These are phyloP conservation scores for Ellobius talpinus DNA, from an alignment of 2,113 vertebrate species.

Conservation along the genomic window DNA sequence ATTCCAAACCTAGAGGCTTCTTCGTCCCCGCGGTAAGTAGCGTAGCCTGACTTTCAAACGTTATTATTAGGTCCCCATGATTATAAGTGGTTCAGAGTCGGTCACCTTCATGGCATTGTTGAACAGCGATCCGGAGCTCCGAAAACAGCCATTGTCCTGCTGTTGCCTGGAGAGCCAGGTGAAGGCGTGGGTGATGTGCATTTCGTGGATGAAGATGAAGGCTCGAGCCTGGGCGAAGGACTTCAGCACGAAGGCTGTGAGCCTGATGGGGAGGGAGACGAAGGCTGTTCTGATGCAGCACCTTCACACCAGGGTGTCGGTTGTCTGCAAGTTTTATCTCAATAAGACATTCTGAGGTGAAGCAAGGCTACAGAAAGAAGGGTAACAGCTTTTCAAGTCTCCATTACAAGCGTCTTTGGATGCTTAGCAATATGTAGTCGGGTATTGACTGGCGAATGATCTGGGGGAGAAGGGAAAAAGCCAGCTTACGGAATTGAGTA, in stretches of 20 bases:
- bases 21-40: not conserved
- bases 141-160: slow-evolving; percentile 83
- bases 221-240: slow-evolving; percentile 78
- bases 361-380: not conserved
- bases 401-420: not conserved
- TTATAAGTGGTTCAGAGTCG: not conserved
- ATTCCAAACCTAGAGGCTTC: not conserved
- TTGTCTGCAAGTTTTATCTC: not conserved
- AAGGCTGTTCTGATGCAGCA: not conserved
- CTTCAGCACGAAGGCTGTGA: slow-evolving; percentile 86
- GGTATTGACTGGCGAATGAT: not conserved
- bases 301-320: not conserved
- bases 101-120: slow-evolving; percentile 84
- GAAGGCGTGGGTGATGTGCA: slow-evolving; percentile 78
- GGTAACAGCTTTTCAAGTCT: not conserved
- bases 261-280: slow-evolving; percentile 57
- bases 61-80: not conserved
- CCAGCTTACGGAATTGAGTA: not conserved
- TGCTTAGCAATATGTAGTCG: not conserved
- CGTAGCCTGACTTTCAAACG: no score
- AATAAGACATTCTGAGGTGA: not conserved
- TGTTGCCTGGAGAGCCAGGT: slow-evolving; percentile 83
- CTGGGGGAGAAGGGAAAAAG: no score
- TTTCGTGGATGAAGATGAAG: slow-evolving; percentile 82
- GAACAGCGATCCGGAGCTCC: slow-evolving; percentile 81